phyloP scores from a whole-genome alignment of 2,797 vertebrate species.

The Lepus oiostolus region DNA sequence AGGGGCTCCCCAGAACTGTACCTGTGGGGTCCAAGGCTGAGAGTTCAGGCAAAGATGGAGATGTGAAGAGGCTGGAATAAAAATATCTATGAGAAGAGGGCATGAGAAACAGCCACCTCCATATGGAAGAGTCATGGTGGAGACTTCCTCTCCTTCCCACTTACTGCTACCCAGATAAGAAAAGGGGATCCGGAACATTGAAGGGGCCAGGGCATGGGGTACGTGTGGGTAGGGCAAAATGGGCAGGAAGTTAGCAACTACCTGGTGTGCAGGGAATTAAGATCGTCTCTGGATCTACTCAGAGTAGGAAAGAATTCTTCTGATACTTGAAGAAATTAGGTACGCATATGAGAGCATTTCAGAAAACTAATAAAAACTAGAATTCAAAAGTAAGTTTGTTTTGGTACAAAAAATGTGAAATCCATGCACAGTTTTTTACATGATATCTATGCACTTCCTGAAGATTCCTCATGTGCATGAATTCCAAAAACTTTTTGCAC shows the following conservation, averaged over 20 bases:
- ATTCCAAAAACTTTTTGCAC: no score
- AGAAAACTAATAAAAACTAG: no score
- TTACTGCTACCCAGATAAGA: background rate
- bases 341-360: no score
- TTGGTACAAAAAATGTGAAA: no score
- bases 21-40: no score
- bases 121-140: no score
- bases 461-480: no score
- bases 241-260: background rate
- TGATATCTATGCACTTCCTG: no score
- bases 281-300: background rate
- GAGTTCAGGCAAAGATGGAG: background rate
- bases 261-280: accelerated
- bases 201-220: no score
- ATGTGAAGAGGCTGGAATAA: background rate
- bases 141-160: background rate
- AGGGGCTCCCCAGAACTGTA: background rate
- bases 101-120: background rate
- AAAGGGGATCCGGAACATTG: background rate
- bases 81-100: background rate
- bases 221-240: background rate
- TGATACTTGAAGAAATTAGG: background rate
- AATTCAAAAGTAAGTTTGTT: no score
- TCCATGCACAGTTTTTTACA: no score
- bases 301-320: background rate